These are phyloP conservation scores for Bungarus multicinctus DNA, from an alignment of 2,113 vertebrate genomes.

Conservation along the genomic window DNA sequence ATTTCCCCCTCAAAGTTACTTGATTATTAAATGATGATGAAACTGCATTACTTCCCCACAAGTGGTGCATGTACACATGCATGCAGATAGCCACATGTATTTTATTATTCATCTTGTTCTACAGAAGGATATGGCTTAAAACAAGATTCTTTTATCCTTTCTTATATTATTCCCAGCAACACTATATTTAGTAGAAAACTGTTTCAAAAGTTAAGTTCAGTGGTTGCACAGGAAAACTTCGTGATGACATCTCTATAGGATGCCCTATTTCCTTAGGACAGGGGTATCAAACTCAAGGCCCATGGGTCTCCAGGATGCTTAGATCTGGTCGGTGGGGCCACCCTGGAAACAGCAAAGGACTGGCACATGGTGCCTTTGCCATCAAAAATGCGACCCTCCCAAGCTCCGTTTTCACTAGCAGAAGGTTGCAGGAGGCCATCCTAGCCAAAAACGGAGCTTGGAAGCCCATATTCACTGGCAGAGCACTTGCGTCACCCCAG, in stretches of 20 bases:
- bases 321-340: too few species aligned
- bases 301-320: too few species aligned
- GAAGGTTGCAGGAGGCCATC: too few species aligned
- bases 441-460: too few species aligned
- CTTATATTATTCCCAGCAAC: background rate
- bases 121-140: background rate
- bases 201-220: background rate
- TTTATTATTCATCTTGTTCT: background rate
- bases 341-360: too few species aligned
- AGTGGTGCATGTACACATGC: background rate
- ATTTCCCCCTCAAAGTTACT: background rate
- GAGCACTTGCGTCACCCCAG: too few species aligned
- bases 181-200: background rate
- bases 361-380: too few species aligned
- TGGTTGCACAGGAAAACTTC: background rate
- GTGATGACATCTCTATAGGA: slow-evolving; percentile 11
- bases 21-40: background rate
- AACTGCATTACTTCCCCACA: background rate
- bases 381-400: too few species aligned
- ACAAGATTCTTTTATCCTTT: background rate
- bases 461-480: too few species aligned
- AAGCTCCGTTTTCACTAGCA: too few species aligned
- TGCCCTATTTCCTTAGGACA: background rate
- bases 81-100: background rate
- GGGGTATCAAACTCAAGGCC: too few species aligned